Percentiles rank a stretch among this genome's conserved stretches.
These are phyloP conservation scores for Raja brachyura DNA, from an alignment of 2,113 vertebrate genomes.

Conservation along the genomic window DNA sequence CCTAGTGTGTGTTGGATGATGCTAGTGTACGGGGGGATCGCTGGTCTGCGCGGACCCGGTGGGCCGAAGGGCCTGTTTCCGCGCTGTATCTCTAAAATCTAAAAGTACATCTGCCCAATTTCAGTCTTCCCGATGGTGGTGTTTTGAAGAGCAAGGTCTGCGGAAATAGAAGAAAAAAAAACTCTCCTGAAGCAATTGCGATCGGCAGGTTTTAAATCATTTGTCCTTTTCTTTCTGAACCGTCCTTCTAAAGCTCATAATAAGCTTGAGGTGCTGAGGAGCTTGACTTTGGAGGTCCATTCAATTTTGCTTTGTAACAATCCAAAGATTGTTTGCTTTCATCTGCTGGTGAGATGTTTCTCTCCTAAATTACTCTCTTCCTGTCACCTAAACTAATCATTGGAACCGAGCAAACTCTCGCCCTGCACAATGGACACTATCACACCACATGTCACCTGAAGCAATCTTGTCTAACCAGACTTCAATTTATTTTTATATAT, in stretches of 20 bases:
- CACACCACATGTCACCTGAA: background rate
- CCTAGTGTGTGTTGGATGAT: too few species aligned
- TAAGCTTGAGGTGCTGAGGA: background rate
- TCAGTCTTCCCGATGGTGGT: background rate
- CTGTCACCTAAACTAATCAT: slow-evolving; percentile 29
- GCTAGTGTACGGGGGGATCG: too few species aligned
- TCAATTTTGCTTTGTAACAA: slow-evolving; percentile 14
- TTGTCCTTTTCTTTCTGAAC: slow-evolving; percentile 5
- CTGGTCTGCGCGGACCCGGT: too few species aligned
- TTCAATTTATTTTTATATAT: slow-evolving; percentile 39
- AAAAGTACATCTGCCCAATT: background rate
- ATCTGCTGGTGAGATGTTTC: slow-evolving; percentile 10
- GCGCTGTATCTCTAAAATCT: too few species aligned
- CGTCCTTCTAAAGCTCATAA: background rate
- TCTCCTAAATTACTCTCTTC: slow-evolving; percentile 20
- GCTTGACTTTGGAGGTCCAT: slow-evolving; percentile 3
- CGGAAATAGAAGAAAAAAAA: background rate
- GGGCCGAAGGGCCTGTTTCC: too few species aligned
- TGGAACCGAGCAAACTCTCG: slow-evolving; percentile 28
- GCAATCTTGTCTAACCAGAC: slow-evolving; percentile 35
- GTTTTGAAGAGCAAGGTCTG: slow-evolving; percentile 25
- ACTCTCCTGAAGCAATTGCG: background rate
- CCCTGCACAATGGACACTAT: slow-evolving; percentile 22
- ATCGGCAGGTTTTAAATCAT: slow-evolving; percentile 31
- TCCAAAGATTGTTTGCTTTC: slow-evolving; percentile 28